Base-by-base conservation (phyloP, 2,888 invertebrate species). In the Polydrusus pterygomalis region DNA sequence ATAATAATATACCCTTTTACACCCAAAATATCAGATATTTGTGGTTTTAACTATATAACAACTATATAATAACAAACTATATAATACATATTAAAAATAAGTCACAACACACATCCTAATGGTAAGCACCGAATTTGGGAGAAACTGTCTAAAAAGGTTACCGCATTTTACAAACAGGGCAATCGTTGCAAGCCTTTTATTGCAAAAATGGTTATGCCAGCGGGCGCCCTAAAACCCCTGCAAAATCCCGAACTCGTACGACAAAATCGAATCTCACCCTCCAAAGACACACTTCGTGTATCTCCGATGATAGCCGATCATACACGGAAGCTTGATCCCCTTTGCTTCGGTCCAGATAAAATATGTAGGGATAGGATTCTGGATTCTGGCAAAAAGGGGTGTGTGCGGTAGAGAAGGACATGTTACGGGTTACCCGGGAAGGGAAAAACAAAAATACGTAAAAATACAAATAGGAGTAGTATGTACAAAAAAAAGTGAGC, bases 371-470 rank as follows among this genome's bases (percentile, higher is more conserved):
- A 68, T 54, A 60, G 65, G 74, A 77, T 65, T 67, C 74, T 70
- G 74, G 74, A 49, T 58, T 63, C 67, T 67, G 54, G 47, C 71
- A 77, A 77, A 77, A 75, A 75, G 78, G 78, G 76, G 78, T 76
- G 78, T 69, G 69, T 60, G 38, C 64, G 71, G 38, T 60, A 38
- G 58, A 60, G 38, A 40, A 38, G 58, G 38, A 38, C 38, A 38
- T 38, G 38, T 17, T 60, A 11, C 38, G 18, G 54, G 38, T 38
- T 30, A 15, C 11, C 15, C 38, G 58, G 58, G 15, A 38, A 11
- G 11, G 38, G 38, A 60, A 38, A 38, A 38, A 11, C 13, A 20
- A 63, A 45, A 63, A 30, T 38, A 25, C 45, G 47, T 63, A 63
- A 64, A 30, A 43, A 34, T 47, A n/a, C 47, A 34, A 17, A n/a